A percentile compares a stretch with the other conserved stretches of the same genome.
Conservation (phyloP, 1,140 invertebrate species). For the Drosophila tsacasi region DNA sequence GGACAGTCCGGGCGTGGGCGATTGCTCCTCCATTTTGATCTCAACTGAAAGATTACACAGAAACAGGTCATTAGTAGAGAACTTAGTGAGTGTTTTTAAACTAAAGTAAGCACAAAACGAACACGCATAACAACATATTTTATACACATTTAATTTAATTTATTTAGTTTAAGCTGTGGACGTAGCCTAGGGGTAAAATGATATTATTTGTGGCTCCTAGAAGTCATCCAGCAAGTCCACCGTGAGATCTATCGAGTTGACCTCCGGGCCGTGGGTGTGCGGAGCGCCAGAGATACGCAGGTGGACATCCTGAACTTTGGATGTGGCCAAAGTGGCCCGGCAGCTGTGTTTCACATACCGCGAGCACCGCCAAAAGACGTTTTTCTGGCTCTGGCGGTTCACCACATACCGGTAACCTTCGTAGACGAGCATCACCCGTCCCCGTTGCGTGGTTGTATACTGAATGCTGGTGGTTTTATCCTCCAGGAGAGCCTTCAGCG, state of each 20-base stretch:
- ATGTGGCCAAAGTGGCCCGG: conserved; percentile 80
- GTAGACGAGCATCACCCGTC: conserved; percentile 81
- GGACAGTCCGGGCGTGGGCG: conserved; percentile 4
- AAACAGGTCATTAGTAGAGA: conserved; percentile 29
- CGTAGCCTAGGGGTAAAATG: conserved; percentile 12
- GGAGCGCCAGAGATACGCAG: conserved; percentile 74
- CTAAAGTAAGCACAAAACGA: conserved; percentile 34
- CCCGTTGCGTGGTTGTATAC: conserved; percentile 81
- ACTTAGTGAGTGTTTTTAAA: background rate
- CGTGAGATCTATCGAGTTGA: conserved; percentile 69
- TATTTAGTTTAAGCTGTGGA: conserved; percentile 50
- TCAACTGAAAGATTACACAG: conserved; percentile 40
- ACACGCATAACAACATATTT: conserved; percentile 16
- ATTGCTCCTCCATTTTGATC: conserved; percentile 62
- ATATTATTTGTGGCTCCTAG: conserved; percentile 25
- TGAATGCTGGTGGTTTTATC: conserved; percentile 70
- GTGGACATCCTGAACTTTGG: conserved; percentile 68
- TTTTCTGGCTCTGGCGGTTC: conserved; percentile 82
- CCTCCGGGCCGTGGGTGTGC: conserved; percentile 78
- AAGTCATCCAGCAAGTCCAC: conserved; percentile 71
- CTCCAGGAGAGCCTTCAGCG: conserved; percentile 71
- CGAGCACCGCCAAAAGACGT: conserved; percentile 84
- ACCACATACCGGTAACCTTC: conserved; percentile 83
- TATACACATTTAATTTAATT: conserved; percentile 44
- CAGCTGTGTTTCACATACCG: conserved; percentile 83